phyloP scores from a whole-genome alignment of 2,113 vertebrate genomes.

The Colius striatus region DNA sequence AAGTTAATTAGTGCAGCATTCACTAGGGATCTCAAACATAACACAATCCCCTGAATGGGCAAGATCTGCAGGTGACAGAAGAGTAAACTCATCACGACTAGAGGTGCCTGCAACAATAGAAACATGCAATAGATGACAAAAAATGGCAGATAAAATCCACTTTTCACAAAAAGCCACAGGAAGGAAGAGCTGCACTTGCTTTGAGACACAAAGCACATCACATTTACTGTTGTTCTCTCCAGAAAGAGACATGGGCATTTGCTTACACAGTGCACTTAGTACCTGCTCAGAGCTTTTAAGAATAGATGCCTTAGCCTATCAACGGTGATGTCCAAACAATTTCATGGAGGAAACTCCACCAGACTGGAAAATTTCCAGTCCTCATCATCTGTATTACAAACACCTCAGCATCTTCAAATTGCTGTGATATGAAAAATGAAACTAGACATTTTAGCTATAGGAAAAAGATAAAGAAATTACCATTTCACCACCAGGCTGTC shows the following conservation, averaged over 20 bases:
- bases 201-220: not conserved
- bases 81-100: not conserved
- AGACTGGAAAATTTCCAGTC: not conserved
- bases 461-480: not conserved
- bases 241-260: not conserved
- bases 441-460: not conserved
- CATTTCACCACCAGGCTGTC: not conserved
- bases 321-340: not conserved
- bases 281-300: not conserved
- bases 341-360: not conserved
- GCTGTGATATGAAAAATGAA: not conserved
- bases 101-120: not conserved
- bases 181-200: not conserved
- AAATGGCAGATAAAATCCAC: not conserved
- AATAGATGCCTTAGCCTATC: conserved; percentile 2
- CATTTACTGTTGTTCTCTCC: not conserved
- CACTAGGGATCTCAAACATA: not conserved
- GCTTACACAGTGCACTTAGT: not conserved
- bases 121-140: not conserved
- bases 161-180: not conserved
- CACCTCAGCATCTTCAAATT: not conserved
- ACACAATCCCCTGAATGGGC: rapidly evolving
- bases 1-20: not conserved
- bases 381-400: not conserved
- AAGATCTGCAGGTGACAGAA: not conserved